Evolutionary conservation across 2,113 vertebrate species (phyloP).

Genomic region (Pelusios castaneus): DNA sequence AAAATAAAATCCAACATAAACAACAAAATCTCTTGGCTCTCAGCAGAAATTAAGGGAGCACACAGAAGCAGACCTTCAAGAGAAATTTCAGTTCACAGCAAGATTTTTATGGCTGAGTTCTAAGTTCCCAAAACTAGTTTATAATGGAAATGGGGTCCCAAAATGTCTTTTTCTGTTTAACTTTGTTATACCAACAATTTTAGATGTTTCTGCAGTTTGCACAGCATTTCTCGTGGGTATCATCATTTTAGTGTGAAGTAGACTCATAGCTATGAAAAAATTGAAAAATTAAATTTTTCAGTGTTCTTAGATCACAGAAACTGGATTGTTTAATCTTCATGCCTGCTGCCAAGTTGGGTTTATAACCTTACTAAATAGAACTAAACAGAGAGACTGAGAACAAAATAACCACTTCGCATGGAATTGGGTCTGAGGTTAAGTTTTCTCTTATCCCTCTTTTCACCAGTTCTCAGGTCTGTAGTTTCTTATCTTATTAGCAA

Average conservation of each 20-base stretch:
- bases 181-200: not conserved
- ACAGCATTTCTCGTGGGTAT: not conserved
- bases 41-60: not conserved
- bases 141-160: not conserved
- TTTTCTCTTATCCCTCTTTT: slow-evolving; percentile 58
- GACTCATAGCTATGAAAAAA: not conserved
- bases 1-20: not conserved
- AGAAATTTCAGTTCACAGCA: not conserved
- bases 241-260: not conserved
- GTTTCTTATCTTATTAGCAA: slow-evolving; percentile 52
- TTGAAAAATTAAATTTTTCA: slow-evolving; percentile 56
- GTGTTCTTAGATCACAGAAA: not conserved
- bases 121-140: not conserved
- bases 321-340: slow-evolving; percentile 39
- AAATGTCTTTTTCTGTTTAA: not conserved
- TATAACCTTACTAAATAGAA: slow-evolving; percentile 72
- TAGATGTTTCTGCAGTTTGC: not conserved
- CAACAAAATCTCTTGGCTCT: not conserved
- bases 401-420: slow-evolving; percentile 80
- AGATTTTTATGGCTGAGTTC: not conserved
- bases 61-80: not conserved
- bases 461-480: slow-evolving; percentile 72
- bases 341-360: slow-evolving; percentile 83
- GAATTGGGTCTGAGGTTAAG: slow-evolving; percentile 71
- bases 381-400: slow-evolving; percentile 64